phyloP scores from a whole-genome alignment of 1,140 invertebrate genomes.

The Brachystomella parvula region DNA sequence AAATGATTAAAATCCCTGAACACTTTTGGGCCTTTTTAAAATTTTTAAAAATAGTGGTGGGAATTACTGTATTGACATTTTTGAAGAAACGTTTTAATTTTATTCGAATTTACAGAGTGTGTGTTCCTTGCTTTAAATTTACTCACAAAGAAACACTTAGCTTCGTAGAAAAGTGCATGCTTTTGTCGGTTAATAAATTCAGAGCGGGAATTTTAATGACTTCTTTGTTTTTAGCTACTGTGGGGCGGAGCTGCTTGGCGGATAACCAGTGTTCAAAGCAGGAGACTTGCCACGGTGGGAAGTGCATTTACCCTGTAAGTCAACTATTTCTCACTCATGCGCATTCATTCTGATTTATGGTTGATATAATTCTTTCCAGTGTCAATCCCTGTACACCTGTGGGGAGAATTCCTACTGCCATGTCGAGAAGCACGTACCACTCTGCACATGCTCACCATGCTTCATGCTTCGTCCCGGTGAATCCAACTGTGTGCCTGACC shows the following conservation, averaged over 20 bases:
- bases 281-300: slow-evolving; percentile 3
- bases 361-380: neutral
- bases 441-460: neutral
- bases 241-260: neutral
- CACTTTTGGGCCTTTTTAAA: no score
- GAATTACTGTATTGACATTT: no score
- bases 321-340: neutral
- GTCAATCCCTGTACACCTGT: neutral
- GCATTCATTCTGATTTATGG: no score
- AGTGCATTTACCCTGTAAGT: slow-evolving; percentile 5
- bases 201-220: neutral
- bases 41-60: no score
- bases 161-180: no score
- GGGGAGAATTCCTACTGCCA: slow-evolving; percentile 5
- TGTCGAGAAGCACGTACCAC: neutral
- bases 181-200: no score
- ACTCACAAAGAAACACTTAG: no score
- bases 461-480: neutral
- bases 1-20: no score
- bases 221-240: neutral
- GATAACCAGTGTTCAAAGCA: slow-evolving; percentile 1
- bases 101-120: no score
- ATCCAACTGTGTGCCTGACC: neutral
- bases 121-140: no score
- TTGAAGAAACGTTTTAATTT: no score